phyloP scores from a whole-genome alignment of 2,888 invertebrate species.

The Anticlea derivata region DNA sequence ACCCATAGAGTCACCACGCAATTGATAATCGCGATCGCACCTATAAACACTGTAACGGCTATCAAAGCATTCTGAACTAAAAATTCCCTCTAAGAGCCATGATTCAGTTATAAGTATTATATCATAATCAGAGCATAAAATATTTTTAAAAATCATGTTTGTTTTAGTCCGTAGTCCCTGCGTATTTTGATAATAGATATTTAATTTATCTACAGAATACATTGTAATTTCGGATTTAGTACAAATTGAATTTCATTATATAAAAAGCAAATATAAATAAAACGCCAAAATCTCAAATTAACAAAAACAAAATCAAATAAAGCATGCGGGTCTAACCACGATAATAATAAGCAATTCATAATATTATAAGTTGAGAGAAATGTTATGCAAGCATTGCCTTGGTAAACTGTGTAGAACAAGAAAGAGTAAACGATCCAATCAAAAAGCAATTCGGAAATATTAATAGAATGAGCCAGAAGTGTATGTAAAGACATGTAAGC shows the following conservation, averaged over 20 bases:
- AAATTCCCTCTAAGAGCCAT: conserved; percentile 2
- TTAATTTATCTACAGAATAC: neutral
- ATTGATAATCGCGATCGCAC: neutral
- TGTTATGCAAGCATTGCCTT: too few species aligned
- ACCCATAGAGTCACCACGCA: neutral
- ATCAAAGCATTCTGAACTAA: conserved; percentile 4
- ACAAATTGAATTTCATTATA: neutral
- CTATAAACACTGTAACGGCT: conserved; percentile 2
- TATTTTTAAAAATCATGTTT: neutral
- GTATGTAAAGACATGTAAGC: too few species aligned
- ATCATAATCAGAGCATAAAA: neutral
- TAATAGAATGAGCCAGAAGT: too few species aligned
- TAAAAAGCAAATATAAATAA: too few species aligned
- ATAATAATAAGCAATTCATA: too few species aligned
- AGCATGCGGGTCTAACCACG: too few species aligned
- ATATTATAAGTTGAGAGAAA: too few species aligned
- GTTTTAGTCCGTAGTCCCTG: neutral
- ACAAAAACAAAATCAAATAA: too few species aligned
- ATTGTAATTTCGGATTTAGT: neutral
- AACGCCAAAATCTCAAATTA: neutral
- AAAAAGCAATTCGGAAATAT: too few species aligned
- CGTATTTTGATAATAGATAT: conserved; percentile 4
- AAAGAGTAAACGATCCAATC: too few species aligned
- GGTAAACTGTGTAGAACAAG: too few species aligned
- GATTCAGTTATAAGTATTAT: conserved; percentile 1